Evolutionary conservation across 2,113 vertebrate genomes (phyloP).

Genomic region (Plecotus auritus): DNA sequence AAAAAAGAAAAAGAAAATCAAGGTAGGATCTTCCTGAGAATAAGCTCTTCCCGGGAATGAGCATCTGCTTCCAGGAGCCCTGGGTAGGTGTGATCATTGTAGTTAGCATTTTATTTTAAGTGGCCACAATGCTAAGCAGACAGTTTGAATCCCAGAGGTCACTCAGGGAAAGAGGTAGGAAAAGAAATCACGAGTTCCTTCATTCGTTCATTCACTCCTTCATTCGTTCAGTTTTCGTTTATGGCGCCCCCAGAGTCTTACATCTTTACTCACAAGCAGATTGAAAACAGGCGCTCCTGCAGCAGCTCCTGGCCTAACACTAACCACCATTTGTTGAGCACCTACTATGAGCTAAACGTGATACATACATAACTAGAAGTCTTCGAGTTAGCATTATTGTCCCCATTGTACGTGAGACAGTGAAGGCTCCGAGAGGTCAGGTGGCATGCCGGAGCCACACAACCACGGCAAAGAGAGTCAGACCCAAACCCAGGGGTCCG

Average conservation of each 20-base stretch:
- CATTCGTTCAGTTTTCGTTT: neutral
- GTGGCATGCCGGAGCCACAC: neutral
- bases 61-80: neutral
- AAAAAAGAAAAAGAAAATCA: too few species aligned
- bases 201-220: neutral
- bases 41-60: neutral
- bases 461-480: neutral
- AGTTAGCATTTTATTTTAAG: neutral
- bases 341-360: neutral
- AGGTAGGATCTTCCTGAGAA: neutral
- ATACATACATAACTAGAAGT: accelerated
- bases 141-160: neutral
- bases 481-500: neutral
- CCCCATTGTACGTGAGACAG: neutral
- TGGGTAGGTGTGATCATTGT: neutral
- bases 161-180: neutral
- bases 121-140: neutral
- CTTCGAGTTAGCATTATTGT: neutral
- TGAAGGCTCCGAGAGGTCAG: neutral
- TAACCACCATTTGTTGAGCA: neutral
- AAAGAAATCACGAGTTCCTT: neutral
- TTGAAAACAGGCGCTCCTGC: neutral
- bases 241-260: neutral
- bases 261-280: neutral
- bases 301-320: neutral